Evolutionary conservation across 2,888 invertebrate genomes (phyloP), one percentile per base, ranked within the genome.

Genomic region (Oscheius sp.): DNA sequence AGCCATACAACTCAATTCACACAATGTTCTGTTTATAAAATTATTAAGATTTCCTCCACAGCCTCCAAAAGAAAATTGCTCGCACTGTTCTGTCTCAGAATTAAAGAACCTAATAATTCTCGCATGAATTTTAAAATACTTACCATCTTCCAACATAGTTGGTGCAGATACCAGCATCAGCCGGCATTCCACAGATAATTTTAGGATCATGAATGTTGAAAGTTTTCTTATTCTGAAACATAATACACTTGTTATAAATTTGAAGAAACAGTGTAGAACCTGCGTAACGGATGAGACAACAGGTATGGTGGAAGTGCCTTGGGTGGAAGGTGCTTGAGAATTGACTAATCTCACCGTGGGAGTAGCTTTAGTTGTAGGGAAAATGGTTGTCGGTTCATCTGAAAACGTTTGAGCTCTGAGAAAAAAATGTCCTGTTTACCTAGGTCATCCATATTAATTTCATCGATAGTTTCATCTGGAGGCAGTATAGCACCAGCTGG

Each of bases 41-140:
- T 85, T 85, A 77, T 85, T 85, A 17, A 67, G 65, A 65, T 85
- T 85, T 64, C 85, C 85, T 14, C 80, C 80, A 67, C 85, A 85
- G 8, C 75, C 75, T 54, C 85, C 85, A 63, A 77, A 85, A 6
- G 83, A 76, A 73, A 85, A 85, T 63, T 80, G 76, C 63, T 85
- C 81, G 68, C 85, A 85, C 17, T 72, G 73, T 24, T 78, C 80
- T 49, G 76, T 76, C 28, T 77, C 70, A n/a, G 75, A 66, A 70
- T 85, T 84, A 75, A 78, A 84, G 78, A 80, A 85, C 71, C 77
- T 77, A n/a, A 12, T 61, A 70, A 20, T 28, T 44, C 9, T 41
- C 2, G 8, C 44, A 8, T 32, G 38, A 8, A 14, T 59, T n/a
- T 22, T 6, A 47, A n/a, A n/a, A 17, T 17, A 12, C 64, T 20